Percentiles rank a stretch among this genome's conserved stretches.
These are phyloP conservation scores for Atherix ibis DNA, from an alignment of 2,888 invertebrate species.

Conservation along the genomic window DNA sequence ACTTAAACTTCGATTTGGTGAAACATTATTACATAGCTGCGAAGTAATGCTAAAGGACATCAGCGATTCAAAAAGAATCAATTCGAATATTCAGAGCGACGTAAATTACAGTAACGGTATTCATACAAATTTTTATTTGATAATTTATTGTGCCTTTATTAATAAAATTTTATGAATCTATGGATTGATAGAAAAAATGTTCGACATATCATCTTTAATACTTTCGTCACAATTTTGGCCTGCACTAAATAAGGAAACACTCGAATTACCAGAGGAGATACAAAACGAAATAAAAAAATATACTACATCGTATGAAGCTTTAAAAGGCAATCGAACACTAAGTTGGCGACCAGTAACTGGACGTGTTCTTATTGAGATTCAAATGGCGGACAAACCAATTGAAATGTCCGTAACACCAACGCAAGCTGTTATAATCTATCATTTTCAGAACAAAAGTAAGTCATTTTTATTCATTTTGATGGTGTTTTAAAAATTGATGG, in stretches of 20 bases:
- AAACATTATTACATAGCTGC: constrained; percentile 89
- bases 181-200: constrained; percentile 36
- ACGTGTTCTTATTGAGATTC: constrained; percentile 77
- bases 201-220: constrained; percentile 69
- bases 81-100: constrained; percentile 67
- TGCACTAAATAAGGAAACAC: constrained; percentile 82
- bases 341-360: constrained; percentile 91
- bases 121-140: background rate
- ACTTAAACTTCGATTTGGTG: constrained; percentile 86
- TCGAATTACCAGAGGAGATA: constrained; percentile 69
- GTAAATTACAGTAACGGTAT: constrained; percentile 29
- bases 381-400: constrained; percentile 63
- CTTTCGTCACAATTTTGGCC: constrained; percentile 99
- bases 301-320: constrained; percentile 76
- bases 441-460: constrained; percentile 72
- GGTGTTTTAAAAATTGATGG: background rate
- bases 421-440: constrained; percentile 85
- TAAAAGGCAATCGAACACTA: constrained; percentile 83
- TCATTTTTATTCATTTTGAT: background rate
- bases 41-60: constrained; percentile 99
- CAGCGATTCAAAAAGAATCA: constrained; percentile 86
- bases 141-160: too few species aligned
- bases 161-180: too few species aligned
- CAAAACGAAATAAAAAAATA: constrained; percentile 69
- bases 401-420: constrained; percentile 79